Base-by-base conservation (phyloP, 1,140 invertebrate species). In the Lasioglossum baleicum region DNA sequence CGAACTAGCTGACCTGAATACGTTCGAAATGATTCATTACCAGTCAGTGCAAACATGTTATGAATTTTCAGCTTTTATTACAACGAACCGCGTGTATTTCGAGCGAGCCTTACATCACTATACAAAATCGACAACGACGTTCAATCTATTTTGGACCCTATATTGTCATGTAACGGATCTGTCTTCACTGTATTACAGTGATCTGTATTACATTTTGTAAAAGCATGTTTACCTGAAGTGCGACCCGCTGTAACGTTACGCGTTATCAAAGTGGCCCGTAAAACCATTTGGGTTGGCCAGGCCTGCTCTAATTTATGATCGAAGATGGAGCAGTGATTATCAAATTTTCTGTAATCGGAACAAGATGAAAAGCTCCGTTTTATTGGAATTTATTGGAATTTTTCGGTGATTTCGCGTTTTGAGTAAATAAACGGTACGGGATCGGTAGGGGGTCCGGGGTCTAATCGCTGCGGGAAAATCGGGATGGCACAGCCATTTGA, bases 1-100 rank as follows among this genome's bases (percentile, higher is more conserved):
- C 76, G 73, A 80, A 67, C 79, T 13, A 35, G 68, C 74, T 87
- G 83, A 88, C 83, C 87, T 58, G 68, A 74, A 88, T 87, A 83
- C 66, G 83, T 87, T 85, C 78, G 66, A 82, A 87, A 84, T 87
- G 85, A 88, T 85, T 81, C 79, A 87, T 88, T 83, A 79, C 77
- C 77, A 58, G 65, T 80, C 75, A 79, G 70, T 74, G 63, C 78
- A 60, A 64, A 53, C 81, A 72, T 83, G 85, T 88, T 87, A 87
- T 85, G 83, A 87, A 88, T 88, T 88, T 88, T 83, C 66, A 77
- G 74, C 75, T 83, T 85, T 87, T 85, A 88, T 85, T 75, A 77
- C 75, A 58, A 70, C 78, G 13, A 42, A 61, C 61, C 20, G 68
- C 83, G 73, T 44, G 68, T 68, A 73, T 84, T 40, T 44, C 65